Evolutionary conservation across 2,888 invertebrate genomes (phyloP), one percentile per base, ranked within the genome.

Genomic region (Pyralis farinalis): DNA sequence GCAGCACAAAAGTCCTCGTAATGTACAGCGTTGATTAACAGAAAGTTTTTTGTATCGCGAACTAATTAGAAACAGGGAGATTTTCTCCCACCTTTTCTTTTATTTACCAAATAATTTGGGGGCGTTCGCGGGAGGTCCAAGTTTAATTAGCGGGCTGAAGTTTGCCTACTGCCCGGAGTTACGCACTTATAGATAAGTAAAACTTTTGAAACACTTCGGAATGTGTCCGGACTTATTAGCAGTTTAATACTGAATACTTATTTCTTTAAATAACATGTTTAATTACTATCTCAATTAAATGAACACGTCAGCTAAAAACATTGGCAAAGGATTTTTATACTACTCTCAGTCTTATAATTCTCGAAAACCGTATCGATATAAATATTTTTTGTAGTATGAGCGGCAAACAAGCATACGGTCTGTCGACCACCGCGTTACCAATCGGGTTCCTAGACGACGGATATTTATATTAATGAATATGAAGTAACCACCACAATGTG

Each of bases 71-170:
- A 58, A 48, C 39, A 47, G 47, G 37, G 53, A 44, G 53, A 55
- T 63, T 62, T 63, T 16, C 58, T 53, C 46, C 41, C 39, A 53
- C 54, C 52, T 62, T 63, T 55, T 62, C 53, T 60, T 64, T 70
- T 63, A 63, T 68, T 64, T 57, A 58, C 49, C 41, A 42, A 42
- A 61, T 58, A 60, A 59, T 59, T 50, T 42, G 39, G 42, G 57
- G 55, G 46, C 59, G 70, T 62, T 72, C 56, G 49, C 47, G 45
- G 49, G 44, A 58, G 47, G 45, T 60, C 50, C 49, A 60, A 72
- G 64, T 72, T 73, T 71, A 75, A 75, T 74, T 72, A 71, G 66
- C 51, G 51, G 54, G 25, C 56, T 57, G 51, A 57, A 50, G 43
- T 50, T 50, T 27, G n/a, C 31, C 21, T 21, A 40, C 40, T 33